Evolutionary conservation across 1,140 invertebrate genomes (phyloP).

Genomic region (Trichoplusia ni): DNA sequence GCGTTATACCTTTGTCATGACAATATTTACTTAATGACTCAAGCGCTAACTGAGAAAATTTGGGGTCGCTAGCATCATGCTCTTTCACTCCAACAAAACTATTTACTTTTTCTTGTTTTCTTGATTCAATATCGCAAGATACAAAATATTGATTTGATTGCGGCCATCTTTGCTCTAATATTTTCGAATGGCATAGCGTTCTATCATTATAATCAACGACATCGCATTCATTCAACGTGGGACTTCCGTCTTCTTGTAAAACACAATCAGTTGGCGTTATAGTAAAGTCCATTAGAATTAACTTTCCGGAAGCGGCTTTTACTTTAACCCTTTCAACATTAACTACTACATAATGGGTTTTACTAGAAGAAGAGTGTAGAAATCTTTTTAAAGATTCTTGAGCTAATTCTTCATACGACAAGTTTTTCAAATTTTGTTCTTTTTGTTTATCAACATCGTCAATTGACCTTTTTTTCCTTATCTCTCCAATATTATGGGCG

Average conservation of each 20-base stretch:
- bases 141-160: constrained; percentile 35
- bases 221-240: neutral
- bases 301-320: constrained; percentile 45
- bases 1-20: neutral
- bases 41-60: constrained; percentile 36
- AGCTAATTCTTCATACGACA: constrained; percentile 41
- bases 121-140: constrained; percentile 21
- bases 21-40: constrained; percentile 39
- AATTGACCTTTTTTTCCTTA: constrained; percentile 39
- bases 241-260: neutral
- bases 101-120: neutral
- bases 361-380: constrained; percentile 27
- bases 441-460: constrained; percentile 30
- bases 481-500: constrained; percentile 10
- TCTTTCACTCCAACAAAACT: constrained; percentile 16
- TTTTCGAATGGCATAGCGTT: constrained; percentile 71
- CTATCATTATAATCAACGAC: constrained; percentile 20
- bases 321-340: constrained; percentile 43
- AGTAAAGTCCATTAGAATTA: constrained; percentile 33
- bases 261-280: constrained; percentile 17
- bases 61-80: constrained; percentile 31
- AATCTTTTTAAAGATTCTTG: constrained; percentile 50
- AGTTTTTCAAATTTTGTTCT: neutral
- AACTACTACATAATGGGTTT: constrained; percentile 41
- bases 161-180: constrained; percentile 83